A percentile compares a stretch with the other conserved stretches of the same genome.
Conservation (phyloP, 2,888 invertebrate genomes). For the Drosophila algonquin region DNA sequence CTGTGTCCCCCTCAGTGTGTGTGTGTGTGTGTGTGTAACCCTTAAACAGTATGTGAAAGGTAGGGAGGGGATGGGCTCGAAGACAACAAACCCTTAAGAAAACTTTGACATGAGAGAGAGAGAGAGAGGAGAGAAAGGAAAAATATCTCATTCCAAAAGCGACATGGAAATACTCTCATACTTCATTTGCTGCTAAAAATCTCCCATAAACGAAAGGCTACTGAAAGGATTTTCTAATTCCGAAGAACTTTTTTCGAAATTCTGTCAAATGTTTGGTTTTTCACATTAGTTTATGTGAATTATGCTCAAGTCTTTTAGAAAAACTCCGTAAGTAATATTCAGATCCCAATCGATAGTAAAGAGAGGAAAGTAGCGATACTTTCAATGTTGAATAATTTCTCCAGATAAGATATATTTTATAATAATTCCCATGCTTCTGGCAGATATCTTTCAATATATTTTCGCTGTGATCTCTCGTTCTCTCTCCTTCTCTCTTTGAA, state of each 20-base stretch:
- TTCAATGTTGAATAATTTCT: too few species aligned
- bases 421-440: too few species aligned
- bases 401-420: too few species aligned
- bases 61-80: not conserved
- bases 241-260: not conserved
- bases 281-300: too few species aligned
- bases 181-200: not conserved
- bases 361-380: too few species aligned
- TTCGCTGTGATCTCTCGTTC: not conserved
- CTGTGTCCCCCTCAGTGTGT: conserved; percentile 1
- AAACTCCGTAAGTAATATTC: too few species aligned
- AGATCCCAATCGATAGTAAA: too few species aligned
- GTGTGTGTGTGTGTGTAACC: conserved; percentile 12
- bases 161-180: conserved; percentile 13
- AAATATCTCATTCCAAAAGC: not conserved
- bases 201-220: not conserved
- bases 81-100: not conserved
- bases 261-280: too few species aligned
- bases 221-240: not conserved
- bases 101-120: not conserved
- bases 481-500: not conserved
- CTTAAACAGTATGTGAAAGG: not conserved
- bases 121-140: not conserved
- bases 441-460: too few species aligned
- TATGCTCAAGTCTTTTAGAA: too few species aligned